These are phyloP conservation scores for Agrotis puta DNA, from an alignment of 2,888 invertebrate species.

Conservation along the genomic window DNA sequence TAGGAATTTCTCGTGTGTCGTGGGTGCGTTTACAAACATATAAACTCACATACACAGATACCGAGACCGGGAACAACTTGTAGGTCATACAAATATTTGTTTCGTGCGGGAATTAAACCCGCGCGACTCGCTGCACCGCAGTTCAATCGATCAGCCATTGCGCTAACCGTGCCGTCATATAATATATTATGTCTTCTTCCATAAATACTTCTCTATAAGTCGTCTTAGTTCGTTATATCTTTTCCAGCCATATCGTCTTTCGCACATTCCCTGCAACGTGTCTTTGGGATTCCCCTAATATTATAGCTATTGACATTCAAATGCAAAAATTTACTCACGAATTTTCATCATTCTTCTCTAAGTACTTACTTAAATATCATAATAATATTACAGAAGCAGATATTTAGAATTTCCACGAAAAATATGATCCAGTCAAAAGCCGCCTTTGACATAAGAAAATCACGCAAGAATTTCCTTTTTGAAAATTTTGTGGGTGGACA, in stretches of 20 bases:
- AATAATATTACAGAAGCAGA: constrained; percentile 6
- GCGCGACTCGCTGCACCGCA: too few species aligned
- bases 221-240: not conserved
- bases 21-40: too few species aligned
- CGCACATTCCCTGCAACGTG: not conserved
- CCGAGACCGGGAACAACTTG: too few species aligned
- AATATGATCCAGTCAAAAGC: constrained; percentile 11
- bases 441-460: constrained; percentile 4
- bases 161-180: too few species aligned
- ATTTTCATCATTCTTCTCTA: constrained; percentile 1
- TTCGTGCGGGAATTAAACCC: too few species aligned
- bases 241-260: not conserved
- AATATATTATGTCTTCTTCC: too few species aligned
- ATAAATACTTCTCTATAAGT: too few species aligned
- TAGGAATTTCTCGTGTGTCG: too few species aligned
- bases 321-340: not conserved
- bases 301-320: not conserved
- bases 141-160: too few species aligned
- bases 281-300: not conserved
- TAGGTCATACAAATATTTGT: too few species aligned
- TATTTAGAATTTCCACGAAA: not conserved
- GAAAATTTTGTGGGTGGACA: not conserved
- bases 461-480: not conserved
- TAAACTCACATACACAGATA: too few species aligned
- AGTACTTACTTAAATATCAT: constrained; percentile 18